Evolutionary conservation across 2,888 invertebrate genomes (phyloP).

Genomic region (Chirona hameri): DNA sequence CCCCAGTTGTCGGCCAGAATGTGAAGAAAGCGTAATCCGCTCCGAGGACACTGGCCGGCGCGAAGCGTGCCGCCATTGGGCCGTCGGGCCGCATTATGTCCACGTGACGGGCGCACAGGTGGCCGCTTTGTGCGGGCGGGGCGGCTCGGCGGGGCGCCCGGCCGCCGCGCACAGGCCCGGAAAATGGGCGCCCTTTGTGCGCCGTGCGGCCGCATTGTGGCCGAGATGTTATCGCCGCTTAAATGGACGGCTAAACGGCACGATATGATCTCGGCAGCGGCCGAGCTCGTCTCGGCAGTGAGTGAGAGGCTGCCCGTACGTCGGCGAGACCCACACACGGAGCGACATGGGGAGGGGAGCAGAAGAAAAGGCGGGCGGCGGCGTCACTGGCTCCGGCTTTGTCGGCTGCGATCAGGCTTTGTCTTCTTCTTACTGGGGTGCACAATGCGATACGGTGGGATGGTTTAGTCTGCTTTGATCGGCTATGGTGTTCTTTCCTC

Average conservation of each 20-base stretch:
- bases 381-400: not conserved
- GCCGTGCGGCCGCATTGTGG: not conserved
- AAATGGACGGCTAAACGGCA: constrained; percentile 23
- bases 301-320: not conserved
- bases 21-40: constrained; percentile 10
- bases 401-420: not conserved
- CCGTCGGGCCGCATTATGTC: constrained; percentile 8
- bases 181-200: constrained; percentile 26
- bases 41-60: not conserved
- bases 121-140: not conserved
- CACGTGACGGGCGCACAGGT: constrained; percentile 29
- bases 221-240: constrained; percentile 6
- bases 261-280: constrained; percentile 3
- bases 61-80: not conserved
- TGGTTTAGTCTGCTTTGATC: too few species aligned
- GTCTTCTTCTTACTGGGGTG: too few species aligned
- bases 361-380: too few species aligned
- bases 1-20: constrained; percentile 13
- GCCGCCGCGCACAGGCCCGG: not conserved
- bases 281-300: not conserved
- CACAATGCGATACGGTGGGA: too few species aligned
- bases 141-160: not conserved
- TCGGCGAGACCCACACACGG: not conserved
- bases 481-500: constrained; percentile 24
- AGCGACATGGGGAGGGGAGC: not conserved